Evolutionary conservation across 2,113 vertebrate genomes (phyloP), one percentile per base, ranked within the genome.

Genomic region (Dipodomys merriami): DNA sequence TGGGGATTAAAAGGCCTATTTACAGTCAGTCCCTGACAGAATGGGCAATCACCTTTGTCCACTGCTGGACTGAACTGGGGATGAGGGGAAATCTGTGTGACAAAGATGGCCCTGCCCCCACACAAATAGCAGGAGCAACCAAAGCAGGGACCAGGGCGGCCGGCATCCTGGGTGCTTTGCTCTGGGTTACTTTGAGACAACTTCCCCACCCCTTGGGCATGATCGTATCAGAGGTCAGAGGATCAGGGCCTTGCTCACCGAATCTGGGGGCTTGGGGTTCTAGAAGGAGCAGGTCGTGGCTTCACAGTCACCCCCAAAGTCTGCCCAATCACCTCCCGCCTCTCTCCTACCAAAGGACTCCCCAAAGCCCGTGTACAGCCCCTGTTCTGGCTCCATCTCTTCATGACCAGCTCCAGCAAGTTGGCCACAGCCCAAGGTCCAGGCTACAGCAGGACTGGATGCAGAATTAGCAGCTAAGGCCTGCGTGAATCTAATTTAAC

Each of bases 401-500:
- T 1, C 29, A 1, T 35, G 7, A 2, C 35, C 68, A 29, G 39
- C 53, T 49, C 46, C 25, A 49, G 80, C 93, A 18, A 39, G 27
- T 30, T 69, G 86, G 94, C 86, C 0, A 0, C 72, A 46, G 76
- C 86, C 83, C 80, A 77, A 57, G 72, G 33, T 39, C 8, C 0
- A 4, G 6, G 20, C 22, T 1, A 3, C 5, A 7, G 9, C 46
- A 74, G 76, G n/a, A 69, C 62, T 60, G 76, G 83, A n/a, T 22
- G 53, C 1, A 1, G 13, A 67, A 81, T 53, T 11, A 25, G 53
- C n/a, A n/a, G 72, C 91, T 91, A 65, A 72, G 72, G 65, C 81
- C 79, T 92, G 74, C n/a, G 77, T 74, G 81, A 80, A 78, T 89
- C 87, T 86, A 91, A 95, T 94, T 91, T 91, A 44, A n/a, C 46